A percentile compares a stretch with the other conserved stretches of the same genome.
Conservation (phyloP, 2,113 vertebrate species). For the Hemiprocne comata region DNA sequence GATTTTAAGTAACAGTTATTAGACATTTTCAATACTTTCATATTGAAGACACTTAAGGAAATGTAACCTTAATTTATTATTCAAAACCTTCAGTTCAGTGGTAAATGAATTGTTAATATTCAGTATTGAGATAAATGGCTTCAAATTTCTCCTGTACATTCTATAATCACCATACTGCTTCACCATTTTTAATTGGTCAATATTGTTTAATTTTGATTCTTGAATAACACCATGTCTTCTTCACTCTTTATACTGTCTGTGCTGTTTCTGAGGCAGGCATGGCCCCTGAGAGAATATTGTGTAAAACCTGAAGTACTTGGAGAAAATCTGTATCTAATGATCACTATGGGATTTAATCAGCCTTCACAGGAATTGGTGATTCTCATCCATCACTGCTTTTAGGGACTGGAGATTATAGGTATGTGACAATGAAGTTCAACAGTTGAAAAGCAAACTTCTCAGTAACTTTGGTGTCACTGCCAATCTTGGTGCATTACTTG, state of each 20-base stretch:
- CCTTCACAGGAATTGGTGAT: not conserved
- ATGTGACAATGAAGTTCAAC: not conserved
- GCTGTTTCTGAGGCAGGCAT: not conserved
- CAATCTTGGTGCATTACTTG: not conserved
- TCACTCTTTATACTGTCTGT: not conserved
- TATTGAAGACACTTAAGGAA: not conserved
- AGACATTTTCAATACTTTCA: not conserved
- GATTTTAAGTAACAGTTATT: not conserved
- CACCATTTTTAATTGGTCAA: not conserved
- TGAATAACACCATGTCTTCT: not conserved
- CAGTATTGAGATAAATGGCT: not conserved
- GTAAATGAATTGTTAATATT: not conserved
- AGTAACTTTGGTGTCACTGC: not conserved
- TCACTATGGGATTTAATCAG: not conserved
- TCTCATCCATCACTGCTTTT: not conserved
- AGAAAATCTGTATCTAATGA: not conserved
- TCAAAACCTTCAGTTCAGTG: not conserved
- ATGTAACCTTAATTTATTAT: not conserved
- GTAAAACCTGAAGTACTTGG: not conserved
- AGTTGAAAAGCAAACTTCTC: not conserved
- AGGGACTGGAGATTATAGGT: not conserved
- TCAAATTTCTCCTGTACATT: not conserved
- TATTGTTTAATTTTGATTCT: not conserved
- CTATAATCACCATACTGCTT: not conserved
- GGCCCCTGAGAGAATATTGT: not conserved